phyloP scores from a whole-genome alignment of 2,888 invertebrate genomes.

The Drosophila quinaria region DNA sequence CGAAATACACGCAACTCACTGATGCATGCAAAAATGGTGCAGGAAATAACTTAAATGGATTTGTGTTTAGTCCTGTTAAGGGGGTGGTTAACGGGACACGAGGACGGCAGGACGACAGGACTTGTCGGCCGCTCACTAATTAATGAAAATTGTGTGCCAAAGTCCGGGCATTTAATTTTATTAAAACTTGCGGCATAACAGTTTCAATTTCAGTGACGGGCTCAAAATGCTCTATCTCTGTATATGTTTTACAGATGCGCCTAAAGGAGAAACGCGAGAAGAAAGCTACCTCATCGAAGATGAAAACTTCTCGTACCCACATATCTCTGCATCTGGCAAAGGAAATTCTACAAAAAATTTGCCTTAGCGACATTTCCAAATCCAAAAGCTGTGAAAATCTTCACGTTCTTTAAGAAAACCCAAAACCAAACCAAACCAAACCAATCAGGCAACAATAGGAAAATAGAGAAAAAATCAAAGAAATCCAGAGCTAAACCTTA shows the following conservation, averaged over 20 bases:
- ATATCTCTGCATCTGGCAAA: constrained; percentile 92
- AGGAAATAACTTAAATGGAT: constrained; percentile 77
- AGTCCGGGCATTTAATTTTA: constrained; percentile 30
- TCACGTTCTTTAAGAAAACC: constrained; percentile 89
- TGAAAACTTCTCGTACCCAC: constrained; percentile 93
- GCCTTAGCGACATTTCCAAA: constrained; percentile 93
- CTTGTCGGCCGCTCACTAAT: constrained; percentile 55
- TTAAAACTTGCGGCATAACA: constrained; percentile 22
- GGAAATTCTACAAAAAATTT: constrained; percentile 93
- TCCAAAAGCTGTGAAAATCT: constrained; percentile 95
- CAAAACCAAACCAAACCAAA: constrained; percentile 4
- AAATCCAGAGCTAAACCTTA: constrained; percentile 31
- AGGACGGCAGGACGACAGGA: constrained; percentile 5
- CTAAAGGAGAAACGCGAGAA: constrained; percentile 91
- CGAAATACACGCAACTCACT: constrained; percentile 73
- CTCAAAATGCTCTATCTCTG: not conserved
- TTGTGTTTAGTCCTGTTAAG: constrained; percentile 29
- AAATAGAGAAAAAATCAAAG: not conserved
- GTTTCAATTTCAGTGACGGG: constrained; percentile 2
- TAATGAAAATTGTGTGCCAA: constrained; percentile 66
- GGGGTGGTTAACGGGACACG: not conserved
- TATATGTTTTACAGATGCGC: constrained; percentile 87
- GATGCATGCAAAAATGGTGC: constrained; percentile 73
- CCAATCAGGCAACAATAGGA: constrained; percentile 16
- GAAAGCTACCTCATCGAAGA: constrained; percentile 89